Conservation (phyloP, 2,888 invertebrate genomes). For the Flabesymbios commensalis region DNA sequence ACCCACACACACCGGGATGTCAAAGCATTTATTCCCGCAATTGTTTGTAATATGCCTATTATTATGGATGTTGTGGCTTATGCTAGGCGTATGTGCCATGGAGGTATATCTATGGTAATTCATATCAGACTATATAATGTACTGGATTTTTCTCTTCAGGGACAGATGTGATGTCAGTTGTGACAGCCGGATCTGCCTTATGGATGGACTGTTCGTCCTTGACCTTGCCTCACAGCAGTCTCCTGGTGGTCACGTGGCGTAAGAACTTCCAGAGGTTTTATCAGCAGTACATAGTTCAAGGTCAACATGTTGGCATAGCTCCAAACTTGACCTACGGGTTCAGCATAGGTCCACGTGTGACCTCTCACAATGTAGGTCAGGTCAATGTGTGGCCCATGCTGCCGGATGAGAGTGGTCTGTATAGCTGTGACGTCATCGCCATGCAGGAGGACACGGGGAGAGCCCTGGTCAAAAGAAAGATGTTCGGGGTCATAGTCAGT, state of each 20-base stretch:
- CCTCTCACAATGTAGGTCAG: constrained; percentile 17
- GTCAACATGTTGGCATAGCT: constrained; percentile 8
- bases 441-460: background rate
- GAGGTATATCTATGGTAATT: too few relatives aligned
- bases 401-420: constrained; percentile 18
- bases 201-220: constrained; percentile 23
- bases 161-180: constrained; percentile 10
- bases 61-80: too few relatives aligned
- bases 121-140: background rate
- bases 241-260: constrained; percentile 17
- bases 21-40: too few relatives aligned
- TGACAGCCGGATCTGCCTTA: constrained; percentile 21
- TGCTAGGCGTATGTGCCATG: too few relatives aligned
- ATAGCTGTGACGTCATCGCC: constrained; percentile 13
- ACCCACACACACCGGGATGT: too few relatives aligned
- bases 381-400: constrained; percentile 19
- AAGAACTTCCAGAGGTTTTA: constrained; percentile 14
- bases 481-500: constrained; percentile 16
- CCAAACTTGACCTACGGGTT: constrained; percentile 14
- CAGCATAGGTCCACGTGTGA: constrained; percentile 7
- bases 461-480: constrained; percentile 5
- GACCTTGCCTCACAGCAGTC: background rate
- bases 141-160: background rate
- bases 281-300: constrained; percentile 10
- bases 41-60: too few relatives aligned